Conservation (phyloP, 2,888 invertebrate species). For the Eledona agricola region DNA sequence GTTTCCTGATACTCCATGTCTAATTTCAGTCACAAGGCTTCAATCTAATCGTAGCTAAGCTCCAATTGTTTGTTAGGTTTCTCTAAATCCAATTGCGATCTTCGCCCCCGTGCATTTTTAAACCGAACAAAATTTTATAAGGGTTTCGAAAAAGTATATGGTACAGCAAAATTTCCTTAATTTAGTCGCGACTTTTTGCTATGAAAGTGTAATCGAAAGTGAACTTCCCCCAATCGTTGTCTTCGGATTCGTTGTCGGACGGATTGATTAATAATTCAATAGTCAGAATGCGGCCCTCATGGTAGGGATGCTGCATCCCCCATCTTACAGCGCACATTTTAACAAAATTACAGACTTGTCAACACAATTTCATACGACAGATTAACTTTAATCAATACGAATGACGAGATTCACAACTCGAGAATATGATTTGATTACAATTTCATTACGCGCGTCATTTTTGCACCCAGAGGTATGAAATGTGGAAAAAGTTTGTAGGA, state of each 20-base stretch:
- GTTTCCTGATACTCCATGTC: no score
- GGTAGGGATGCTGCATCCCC: constrained; percentile 30
- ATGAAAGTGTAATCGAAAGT: constrained; percentile 15
- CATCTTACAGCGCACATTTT: constrained; percentile 38
- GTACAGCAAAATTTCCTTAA: no score
- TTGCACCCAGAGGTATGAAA: constrained; percentile 15
- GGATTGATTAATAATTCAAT: constrained; percentile 36
- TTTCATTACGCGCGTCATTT: constrained; percentile 38
- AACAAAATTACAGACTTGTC: constrained; percentile 43
- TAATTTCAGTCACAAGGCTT: no score
- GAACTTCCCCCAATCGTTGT: constrained; percentile 14
- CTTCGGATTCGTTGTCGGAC: constrained; percentile 11
- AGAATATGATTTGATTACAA: constrained; percentile 43
- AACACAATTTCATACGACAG: constrained; percentile 43
- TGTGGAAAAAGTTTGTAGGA: not conserved
- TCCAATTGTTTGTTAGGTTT: no score
- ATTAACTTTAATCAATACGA: constrained; percentile 46
- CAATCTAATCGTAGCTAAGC: no score
- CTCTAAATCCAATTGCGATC: no score
- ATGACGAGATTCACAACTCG: constrained; percentile 42
- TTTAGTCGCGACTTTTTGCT: no score
- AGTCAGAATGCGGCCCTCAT: constrained; percentile 33
- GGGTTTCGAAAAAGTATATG: no score
- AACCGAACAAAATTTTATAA: no score
- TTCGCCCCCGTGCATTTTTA: no score